Evolutionary conservation across 2,113 vertebrate species (phyloP).

Genomic region (Thunnus maccoyii): DNA sequence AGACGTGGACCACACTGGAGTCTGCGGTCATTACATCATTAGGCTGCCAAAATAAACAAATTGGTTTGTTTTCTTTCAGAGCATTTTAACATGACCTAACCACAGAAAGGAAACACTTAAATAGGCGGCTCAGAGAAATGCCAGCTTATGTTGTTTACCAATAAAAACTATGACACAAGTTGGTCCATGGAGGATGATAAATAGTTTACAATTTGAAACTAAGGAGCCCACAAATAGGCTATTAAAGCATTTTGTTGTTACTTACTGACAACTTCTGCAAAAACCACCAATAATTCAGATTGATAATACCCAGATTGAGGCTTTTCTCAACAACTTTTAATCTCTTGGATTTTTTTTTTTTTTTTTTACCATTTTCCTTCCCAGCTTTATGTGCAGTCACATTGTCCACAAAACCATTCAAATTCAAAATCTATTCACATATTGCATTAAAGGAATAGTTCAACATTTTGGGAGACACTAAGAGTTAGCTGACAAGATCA

Average conservation of each 20-base stretch:
- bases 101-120: constrained; percentile 24
- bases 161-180: constrained; percentile 25
- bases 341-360: background rate
- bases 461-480: background rate
- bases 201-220: constrained; percentile 35
- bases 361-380: constrained; percentile 1
- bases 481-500: background rate
- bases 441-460: background rate
- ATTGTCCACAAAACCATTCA: background rate
- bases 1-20: constrained; percentile 17
- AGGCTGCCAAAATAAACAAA: constrained; percentile 49
- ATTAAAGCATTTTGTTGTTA: constrained; percentile 29
- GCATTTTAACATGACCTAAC: constrained; percentile 52
- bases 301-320: background rate
- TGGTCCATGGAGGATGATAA: constrained; percentile 26
- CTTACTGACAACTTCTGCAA: constrained; percentile 8
- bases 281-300: background rate
- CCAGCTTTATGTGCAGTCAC: background rate
- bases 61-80: constrained; percentile 48
- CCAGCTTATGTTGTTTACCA: constrained; percentile 46
- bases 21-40: constrained; percentile 36
- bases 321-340: background rate
- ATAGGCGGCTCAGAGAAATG: constrained; percentile 30
- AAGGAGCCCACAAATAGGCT: constrained; percentile 41
- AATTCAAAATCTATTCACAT: background rate